These are phyloP conservation scores for Helogale parvula DNA, from an alignment of 2,113 vertebrate genomes.

Conservation along the genomic window DNA sequence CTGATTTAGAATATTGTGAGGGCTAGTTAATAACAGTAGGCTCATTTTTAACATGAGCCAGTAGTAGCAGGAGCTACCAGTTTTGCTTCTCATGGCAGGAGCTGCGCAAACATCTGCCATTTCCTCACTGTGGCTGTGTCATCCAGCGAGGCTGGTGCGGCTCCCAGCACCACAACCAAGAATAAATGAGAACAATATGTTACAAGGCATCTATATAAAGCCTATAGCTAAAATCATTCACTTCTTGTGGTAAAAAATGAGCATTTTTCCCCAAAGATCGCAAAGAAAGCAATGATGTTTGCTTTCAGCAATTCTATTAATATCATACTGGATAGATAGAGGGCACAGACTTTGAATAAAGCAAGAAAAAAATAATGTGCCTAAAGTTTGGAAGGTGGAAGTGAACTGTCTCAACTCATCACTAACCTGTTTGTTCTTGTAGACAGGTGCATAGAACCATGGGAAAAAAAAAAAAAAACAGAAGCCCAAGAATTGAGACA, in stretches of 20 bases:
- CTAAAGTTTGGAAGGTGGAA: background rate
- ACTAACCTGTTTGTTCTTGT: background rate
- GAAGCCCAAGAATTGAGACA: background rate
- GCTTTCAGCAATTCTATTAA: background rate
- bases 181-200: background rate
- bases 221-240: background rate
- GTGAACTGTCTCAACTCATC: background rate
- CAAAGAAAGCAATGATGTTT: background rate
- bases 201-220: background rate
- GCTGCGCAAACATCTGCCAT: too few relatives aligned
- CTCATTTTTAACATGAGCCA: too few relatives aligned
- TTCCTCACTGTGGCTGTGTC: too few relatives aligned
- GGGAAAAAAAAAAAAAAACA: background rate
- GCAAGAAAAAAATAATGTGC: background rate
- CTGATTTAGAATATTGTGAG: too few relatives aligned
- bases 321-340: accelerated
- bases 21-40: too few relatives aligned
- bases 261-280: background rate
- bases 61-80: too few relatives aligned
- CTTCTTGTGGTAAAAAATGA: background rate
- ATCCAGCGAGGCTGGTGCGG: too few relatives aligned
- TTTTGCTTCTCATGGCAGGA: too few relatives aligned
- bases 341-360: background rate
- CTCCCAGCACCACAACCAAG: background rate
- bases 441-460: background rate